Base-by-base conservation (phyloP, 2,888 invertebrate genomes). In the Mythimna lalbum region DNA sequence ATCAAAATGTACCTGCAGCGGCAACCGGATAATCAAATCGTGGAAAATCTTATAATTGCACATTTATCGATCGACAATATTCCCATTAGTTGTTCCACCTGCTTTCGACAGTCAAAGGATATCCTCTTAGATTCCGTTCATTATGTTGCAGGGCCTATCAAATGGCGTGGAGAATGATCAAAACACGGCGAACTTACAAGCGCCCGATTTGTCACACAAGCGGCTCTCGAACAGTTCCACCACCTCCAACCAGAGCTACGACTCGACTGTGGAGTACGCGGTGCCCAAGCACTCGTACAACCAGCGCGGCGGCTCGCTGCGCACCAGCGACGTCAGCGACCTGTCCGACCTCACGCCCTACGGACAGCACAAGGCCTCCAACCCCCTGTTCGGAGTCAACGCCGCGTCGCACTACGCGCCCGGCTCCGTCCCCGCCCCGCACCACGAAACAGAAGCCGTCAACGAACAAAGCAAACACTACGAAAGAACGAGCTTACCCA, bases 121-220 rank as follows among this genome's bases (percentile, higher is more conserved):
- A 4, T 82, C 68, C 83, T 65, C 36, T 79, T 5, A 82, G 63
- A 60, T 73, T 73, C 61, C 80, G 57, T 43, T 56, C n/a, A 59
- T 79, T 82, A 63, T 79, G 64, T 93, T 93, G 10, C 94, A 96
- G 96, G 96, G 96, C 86, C 88, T 96, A 73, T 91, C 95, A 63
- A 96, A 95, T 83, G 96, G 96, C 77, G 92, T 95, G 71, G 96
- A 96, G 80, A 96, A 94, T 83, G 95, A 95, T 76, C 96, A 95
- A 81, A 96, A 95, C 88, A 91, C 91, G 36, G 92, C 93, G 7
- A 96, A 94, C 82, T 80, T 92, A 17, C 91, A 90, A 63, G 90
- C 93, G 17, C 89, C 88, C 33, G 94, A 95, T 47, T 66, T 92
- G 73, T 85, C 93, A 27, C 94, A 94, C 89, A 95, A 95, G 83